Evolutionary conservation across 2,113 vertebrate genomes (phyloP).

Genomic region (Cairina moschata): DNA sequence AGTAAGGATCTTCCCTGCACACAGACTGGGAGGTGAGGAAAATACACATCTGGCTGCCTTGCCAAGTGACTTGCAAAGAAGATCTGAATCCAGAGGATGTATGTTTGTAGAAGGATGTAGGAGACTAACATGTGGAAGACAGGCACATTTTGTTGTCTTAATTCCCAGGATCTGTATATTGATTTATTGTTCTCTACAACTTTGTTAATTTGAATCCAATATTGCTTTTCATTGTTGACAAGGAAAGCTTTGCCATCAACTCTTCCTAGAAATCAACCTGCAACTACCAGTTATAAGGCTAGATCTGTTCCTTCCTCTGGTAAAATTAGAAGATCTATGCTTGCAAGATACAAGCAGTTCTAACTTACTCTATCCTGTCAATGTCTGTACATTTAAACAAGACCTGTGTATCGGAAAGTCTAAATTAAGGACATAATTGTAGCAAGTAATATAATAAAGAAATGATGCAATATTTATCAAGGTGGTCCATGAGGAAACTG

Average conservation of each 20-base stretch:
- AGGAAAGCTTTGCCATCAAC: not conserved
- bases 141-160: not conserved
- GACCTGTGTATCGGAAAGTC: not conserved
- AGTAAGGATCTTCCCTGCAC: not conserved
- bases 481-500: not conserved
- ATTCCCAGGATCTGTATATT: not conserved
- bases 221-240: not conserved
- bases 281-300: not conserved
- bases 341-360: not conserved
- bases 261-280: not conserved
- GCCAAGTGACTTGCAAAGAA: not conserved
- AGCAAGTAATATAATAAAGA: not conserved
- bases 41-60: not conserved
- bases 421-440: not conserved
- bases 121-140: not conserved
- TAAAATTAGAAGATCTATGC: not conserved
- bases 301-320: not conserved
- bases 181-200: not conserved
- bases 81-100: not conserved
- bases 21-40: not conserved
- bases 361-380: not conserved
- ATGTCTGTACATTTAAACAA: not conserved
- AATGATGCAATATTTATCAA: not conserved
- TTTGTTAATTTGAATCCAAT: conserved; percentile 9
- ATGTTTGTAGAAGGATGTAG: not conserved